Conservation (phyloP, 2,888 invertebrate species). For the Polymixis flavicincta region DNA sequence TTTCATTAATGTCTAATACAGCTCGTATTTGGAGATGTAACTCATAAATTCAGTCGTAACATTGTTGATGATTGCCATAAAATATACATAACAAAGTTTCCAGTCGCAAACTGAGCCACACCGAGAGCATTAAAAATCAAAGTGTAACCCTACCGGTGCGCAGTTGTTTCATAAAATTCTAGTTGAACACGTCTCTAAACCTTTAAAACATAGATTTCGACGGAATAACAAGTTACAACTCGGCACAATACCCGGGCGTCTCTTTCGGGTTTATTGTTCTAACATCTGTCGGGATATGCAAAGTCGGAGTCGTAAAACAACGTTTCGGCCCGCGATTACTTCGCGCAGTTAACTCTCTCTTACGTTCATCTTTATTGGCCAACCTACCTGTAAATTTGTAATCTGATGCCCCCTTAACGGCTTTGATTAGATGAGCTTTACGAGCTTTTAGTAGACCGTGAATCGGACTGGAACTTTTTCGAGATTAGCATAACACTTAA, state of each 20-base stretch:
- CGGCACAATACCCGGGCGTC: constrained; percentile 76
- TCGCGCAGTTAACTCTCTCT: constrained; percentile 86
- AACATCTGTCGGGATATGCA: constrained; percentile 88
- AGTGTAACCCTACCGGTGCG: constrained; percentile 64
- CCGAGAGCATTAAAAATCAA: constrained; percentile 68
- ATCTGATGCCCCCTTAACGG: constrained; percentile 81
- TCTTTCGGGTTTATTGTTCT: constrained; percentile 84
- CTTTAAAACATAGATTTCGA: constrained; percentile 79
- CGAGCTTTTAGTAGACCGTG: constrained; percentile 73
- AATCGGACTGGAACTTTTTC: constrained; percentile 66
- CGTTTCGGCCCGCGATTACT: constrained; percentile 82
- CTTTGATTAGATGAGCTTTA: constrained; percentile 81
- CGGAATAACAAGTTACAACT: constrained; percentile 79
- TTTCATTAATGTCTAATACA: constrained; percentile 51
- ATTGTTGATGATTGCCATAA: constrained; percentile 65
- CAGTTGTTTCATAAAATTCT: constrained; percentile 76
- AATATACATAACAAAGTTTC: constrained; percentile 64
- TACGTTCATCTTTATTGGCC: constrained; percentile 85
- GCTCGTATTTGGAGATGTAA: constrained; percentile 53
- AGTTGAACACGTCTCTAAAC: constrained; percentile 76
- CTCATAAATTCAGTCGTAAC: constrained; percentile 64
- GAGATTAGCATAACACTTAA: constrained; percentile 61
- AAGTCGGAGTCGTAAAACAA: constrained; percentile 85
- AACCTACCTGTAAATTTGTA: constrained; percentile 87
- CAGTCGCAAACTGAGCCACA: constrained; percentile 49